phyloP scores from a whole-genome alignment of 1,140 invertebrate species.

The Macrobrachium nipponense region DNA sequence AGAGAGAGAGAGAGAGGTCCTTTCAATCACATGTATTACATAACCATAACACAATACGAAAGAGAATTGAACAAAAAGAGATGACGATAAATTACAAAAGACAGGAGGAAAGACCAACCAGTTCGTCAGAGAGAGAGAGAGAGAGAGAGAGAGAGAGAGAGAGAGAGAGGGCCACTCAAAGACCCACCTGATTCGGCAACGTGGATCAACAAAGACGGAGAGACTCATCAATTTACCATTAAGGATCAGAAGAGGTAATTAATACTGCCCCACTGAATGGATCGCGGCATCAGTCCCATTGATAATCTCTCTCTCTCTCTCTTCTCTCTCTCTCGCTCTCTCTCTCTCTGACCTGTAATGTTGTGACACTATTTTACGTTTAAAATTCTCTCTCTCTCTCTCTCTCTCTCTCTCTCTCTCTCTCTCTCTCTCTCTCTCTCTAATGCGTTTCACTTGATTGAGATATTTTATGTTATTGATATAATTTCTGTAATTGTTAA shows the following conservation, averaged over 20 bases:
- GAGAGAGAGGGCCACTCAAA: conserved; percentile 3
- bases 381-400: conserved; percentile 1
- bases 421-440: not conserved
- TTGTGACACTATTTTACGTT: too few species aligned
- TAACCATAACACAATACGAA: not conserved
- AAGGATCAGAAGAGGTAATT: too few species aligned
- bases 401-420: conserved; percentile 4
- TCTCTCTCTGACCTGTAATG: too few species aligned
- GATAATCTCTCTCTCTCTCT: too few species aligned
- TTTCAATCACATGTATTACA: not conserved
- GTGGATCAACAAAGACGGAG: conserved; percentile 1
- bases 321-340: not conserved
- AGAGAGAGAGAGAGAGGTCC: not conserved
- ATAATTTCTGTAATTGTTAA: too few species aligned
- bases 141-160: conserved; percentile 30
- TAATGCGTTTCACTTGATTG: not conserved
- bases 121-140: conserved; percentile 23
- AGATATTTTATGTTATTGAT: too few species aligned
- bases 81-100: not conserved
- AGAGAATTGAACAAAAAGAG: not conserved
- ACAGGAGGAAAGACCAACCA: not conserved
- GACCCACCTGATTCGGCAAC: not conserved
- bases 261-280: too few species aligned
- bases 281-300: too few species aligned
- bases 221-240: not conserved